A percentile compares a stretch with the other conserved stretches of the same genome.
phyloP scores from a whole-genome alignment of 2,797 vertebrate genomes.

The Falco novaeseelandiae region DNA sequence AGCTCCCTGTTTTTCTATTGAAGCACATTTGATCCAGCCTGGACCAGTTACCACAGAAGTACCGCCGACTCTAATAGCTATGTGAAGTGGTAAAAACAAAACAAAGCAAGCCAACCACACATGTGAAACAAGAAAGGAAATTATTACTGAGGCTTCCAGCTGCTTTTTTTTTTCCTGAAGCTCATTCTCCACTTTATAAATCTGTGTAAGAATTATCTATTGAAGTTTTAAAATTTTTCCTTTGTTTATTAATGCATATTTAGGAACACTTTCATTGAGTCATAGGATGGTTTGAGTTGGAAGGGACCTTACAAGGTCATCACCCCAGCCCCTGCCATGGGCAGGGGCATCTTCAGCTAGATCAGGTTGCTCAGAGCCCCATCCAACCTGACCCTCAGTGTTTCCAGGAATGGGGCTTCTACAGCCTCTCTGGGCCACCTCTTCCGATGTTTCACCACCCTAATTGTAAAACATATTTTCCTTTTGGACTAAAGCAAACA shows the following conservation, averaged over 20 bases:
- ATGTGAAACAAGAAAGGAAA: background rate
- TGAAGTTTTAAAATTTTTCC: background rate
- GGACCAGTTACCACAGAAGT: background rate
- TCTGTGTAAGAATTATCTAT: background rate
- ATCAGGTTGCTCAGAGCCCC: background rate
- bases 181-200: background rate
- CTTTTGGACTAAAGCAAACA: background rate
- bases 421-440: background rate
- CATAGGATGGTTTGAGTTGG: no score
- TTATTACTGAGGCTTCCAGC: background rate
- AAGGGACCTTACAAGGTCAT: no score
- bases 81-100: background rate
- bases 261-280: background rate
- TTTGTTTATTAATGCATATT: background rate
- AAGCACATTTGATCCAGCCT: background rate
- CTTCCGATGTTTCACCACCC: background rate
- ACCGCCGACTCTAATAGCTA: background rate
- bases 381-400: background rate
- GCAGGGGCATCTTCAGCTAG: background rate
- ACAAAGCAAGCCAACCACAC: background rate
- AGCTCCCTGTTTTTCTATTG: fast-evolving
- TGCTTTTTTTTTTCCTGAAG: background rate
- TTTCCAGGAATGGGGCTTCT: no score
- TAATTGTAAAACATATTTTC: background rate
- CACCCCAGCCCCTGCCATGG: background rate